Evolutionary conservation across 2,113 vertebrate species (phyloP).

Genomic region (Mormyrus iriodes): DNA sequence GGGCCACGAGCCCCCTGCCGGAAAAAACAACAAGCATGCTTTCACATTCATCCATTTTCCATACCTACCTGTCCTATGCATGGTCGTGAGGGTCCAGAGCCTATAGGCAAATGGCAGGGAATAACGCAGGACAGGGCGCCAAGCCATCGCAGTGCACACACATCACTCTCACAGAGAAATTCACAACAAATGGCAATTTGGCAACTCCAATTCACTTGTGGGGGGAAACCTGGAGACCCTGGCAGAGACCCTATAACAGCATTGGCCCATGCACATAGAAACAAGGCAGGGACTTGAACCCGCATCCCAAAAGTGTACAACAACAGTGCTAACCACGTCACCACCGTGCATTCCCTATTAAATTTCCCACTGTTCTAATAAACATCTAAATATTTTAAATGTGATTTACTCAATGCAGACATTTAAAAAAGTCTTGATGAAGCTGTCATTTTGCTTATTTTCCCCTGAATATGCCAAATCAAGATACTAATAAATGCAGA

Average conservation of each 20-base stretch:
- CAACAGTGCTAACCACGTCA: not conserved
- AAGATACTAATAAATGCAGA: not conserved
- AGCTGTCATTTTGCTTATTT: not conserved
- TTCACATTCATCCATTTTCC: not conserved
- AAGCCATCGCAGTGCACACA: not conserved
- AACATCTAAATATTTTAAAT: not conserved
- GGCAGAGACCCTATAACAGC: not conserved
- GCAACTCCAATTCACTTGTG: not conserved
- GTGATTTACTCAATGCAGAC: not conserved
- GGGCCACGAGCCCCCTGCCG: constrained; percentile 77
- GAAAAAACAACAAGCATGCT: constrained; percentile 12
- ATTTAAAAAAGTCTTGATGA: too few species aligned
- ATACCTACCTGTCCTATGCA: not conserved
- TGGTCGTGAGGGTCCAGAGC: not conserved
- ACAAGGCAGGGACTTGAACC: not conserved
- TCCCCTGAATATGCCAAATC: not conserved
- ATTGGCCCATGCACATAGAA: not conserved
- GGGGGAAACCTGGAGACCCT: not conserved
- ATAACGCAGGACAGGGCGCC: not conserved
- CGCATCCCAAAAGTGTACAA: not conserved
- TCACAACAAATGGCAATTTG: not conserved
- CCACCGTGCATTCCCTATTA: not conserved
- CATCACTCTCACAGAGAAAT: not conserved
- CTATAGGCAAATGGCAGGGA: not conserved
- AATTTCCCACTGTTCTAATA: not conserved